Percentiles rank a stretch among this genome's conserved stretches.
Conservation (phyloP, 2,113 vertebrate species). For the Scophthalmus maximus region DNA sequence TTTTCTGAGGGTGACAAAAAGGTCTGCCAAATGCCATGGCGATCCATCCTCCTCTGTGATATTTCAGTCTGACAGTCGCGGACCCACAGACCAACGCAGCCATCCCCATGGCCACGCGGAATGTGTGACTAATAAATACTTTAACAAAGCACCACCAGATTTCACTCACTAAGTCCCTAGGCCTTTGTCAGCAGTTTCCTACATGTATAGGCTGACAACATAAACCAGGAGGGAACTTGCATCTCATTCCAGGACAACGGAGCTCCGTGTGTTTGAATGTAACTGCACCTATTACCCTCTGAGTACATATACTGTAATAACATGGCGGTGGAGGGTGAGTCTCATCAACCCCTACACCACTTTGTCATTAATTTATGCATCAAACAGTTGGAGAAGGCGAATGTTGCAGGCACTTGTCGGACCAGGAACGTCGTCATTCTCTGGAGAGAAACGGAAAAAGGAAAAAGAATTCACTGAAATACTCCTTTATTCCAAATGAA, state of each 20-base stretch:
- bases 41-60: not conserved
- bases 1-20: not conserved
- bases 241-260: slow-evolving; percentile 48
- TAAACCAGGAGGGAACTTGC: slow-evolving; percentile 28
- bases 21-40: not conserved
- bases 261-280: slow-evolving; percentile 29
- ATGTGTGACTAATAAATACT: not conserved
- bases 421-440: slow-evolving; percentile 53
- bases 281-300: slow-evolving; percentile 7
- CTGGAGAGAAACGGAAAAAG: too few species aligned
- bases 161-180: slow-evolving; percentile 25
- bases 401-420: slow-evolving; percentile 30
- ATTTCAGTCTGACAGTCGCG: not conserved
- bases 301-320: slow-evolving; percentile 12
- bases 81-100: not conserved
- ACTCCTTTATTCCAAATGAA: slow-evolving; percentile 85
- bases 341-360: slow-evolving; percentile 38
- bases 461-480: slow-evolving; percentile 72
- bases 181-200: slow-evolving; percentile 36
- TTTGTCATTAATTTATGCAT: slow-evolving; percentile 69
- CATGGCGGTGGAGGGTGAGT: slow-evolving; percentile 40
- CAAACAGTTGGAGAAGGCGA: slow-evolving; percentile 65
- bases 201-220: slow-evolving; percentile 43
- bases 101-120: not conserved
- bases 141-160: slow-evolving; percentile 35